A percentile compares a stretch with the other conserved stretches of the same genome.
phyloP scores from a whole-genome alignment of 2,888 invertebrate species.

The Caenorhabditis angaria region DNA sequence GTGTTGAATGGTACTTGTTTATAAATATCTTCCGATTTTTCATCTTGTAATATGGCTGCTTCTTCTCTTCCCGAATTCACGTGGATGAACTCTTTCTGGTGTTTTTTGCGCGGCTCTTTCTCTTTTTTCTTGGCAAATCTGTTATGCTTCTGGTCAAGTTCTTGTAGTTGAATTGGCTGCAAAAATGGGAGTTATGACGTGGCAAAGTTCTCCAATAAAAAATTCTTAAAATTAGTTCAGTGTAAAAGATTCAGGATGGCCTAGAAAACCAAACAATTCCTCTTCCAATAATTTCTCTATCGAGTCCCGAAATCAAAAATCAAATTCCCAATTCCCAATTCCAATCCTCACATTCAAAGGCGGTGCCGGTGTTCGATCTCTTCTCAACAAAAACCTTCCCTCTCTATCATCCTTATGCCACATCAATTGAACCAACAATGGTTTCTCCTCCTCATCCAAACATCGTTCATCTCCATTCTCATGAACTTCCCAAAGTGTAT shows the following conservation, averaged over 20 bases:
- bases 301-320: no score
- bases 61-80: slow-evolving; percentile 57
- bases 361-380: slow-evolving; percentile 38
- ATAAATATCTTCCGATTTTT: slow-evolving; percentile 69
- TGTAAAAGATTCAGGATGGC: no score
- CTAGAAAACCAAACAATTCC: no score
- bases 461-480: slow-evolving; percentile 86
- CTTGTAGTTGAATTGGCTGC: slow-evolving; percentile 37
- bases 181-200: no score
- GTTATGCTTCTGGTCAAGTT: slow-evolving; percentile 75
- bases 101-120: slow-evolving; percentile 84
- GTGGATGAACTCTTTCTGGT: slow-evolving; percentile 53
- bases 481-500: slow-evolving; percentile 80
- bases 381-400: slow-evolving; percentile 89
- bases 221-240: no score
- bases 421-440: slow-evolving; percentile 93
- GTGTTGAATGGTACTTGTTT: slow-evolving; percentile 86
- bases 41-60: slow-evolving; percentile 1
- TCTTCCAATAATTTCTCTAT: no score
- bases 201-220: no score
- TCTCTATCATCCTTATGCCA: slow-evolving; percentile 99
- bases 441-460: slow-evolving; percentile 89
- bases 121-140: slow-evolving; percentile 93
- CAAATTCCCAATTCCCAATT: no score
- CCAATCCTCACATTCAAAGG: slow-evolving; percentile 46